Evolutionary conservation across 2,113 vertebrate genomes (phyloP), one percentile per base, ranked within the genome.

Genomic region (Spea multiplicata): DNA sequence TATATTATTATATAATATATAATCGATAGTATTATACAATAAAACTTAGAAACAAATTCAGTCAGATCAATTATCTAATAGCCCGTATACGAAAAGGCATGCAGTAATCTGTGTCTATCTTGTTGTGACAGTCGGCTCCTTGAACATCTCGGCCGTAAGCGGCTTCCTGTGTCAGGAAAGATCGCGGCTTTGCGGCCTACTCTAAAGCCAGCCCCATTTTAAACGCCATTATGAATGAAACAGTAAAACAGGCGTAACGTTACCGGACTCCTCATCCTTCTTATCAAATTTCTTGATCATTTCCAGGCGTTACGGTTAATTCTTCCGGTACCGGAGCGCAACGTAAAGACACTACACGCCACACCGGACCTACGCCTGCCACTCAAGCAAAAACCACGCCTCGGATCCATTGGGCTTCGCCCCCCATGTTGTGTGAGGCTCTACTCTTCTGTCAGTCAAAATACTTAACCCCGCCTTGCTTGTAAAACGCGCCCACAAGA

Each of bases 211-310:
- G 30, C 3, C 8, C 17, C 70, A 49, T 45, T n/a, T 74, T 66
- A 71, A 65, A 17, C 66, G 48, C 71, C 84, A 8, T 5, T 13
- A 16, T 8, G 13, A 12, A 3, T 5, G 4, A 2, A 14, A 10
- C 17, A 7, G 57, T 3, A 47, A 2, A 3, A 30, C 45, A 14
- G 7, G 10, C 55, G 7, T 68, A 30, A 71, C 84, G 83, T 84
- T 89, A 94, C 94, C 94, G 75, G 92, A 92, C 91, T 99, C 97
- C 77, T 99, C 97, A 83, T 98, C 96, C 84, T 99, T 99, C 89
- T 99, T 99, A 77, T 99, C 97, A 84, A 97, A 96, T 91, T 99
- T 98, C 91, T 98, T 99, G 81, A 98, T 96, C 96, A 98, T 98
- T 90, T 82, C 87, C 86, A 78, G 76, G 55, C 45, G 5, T 13